phyloP scores from a whole-genome alignment of 2,113 vertebrate species.

The Halichoerus grypus region DNA sequence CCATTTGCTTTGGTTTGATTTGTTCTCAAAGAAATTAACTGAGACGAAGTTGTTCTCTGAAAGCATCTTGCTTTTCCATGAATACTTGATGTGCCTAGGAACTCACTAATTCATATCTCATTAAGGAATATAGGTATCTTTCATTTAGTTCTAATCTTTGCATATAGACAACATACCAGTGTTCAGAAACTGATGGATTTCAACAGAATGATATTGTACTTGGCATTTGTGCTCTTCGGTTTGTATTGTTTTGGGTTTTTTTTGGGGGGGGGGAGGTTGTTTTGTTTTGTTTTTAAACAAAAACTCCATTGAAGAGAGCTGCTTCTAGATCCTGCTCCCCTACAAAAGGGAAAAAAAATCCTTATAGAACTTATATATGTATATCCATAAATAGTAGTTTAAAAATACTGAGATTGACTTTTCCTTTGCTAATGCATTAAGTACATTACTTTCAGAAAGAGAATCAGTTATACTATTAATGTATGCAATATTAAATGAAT shows the following conservation, averaged over 20 bases:
- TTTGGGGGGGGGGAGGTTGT: neutral
- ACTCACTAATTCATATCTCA: neutral
- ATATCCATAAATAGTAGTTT: neutral
- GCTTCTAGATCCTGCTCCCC: neutral
- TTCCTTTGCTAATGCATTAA: conserved; percentile 43
- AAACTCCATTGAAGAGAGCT: neutral
- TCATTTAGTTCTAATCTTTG: conserved; percentile 1
- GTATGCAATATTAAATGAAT: conserved; percentile 15
- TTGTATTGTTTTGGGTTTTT: neutral
- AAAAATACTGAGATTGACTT: conserved; percentile 33
- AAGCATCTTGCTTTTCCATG: conserved; percentile 33
- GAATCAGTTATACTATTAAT: neutral
- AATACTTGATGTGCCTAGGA: neutral
- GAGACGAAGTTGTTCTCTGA: neutral
- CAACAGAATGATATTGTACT: neutral
- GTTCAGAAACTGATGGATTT: conserved; percentile 42
- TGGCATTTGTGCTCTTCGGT: neutral
- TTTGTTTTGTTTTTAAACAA: neutral
- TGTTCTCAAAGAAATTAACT: conserved; percentile 2
- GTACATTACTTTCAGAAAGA: conserved; percentile 49
- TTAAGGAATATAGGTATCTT: conserved; percentile 15
- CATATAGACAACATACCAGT: neutral
- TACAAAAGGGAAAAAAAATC: neutral
- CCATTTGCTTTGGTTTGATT: conserved; percentile 40
- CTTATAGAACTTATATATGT: neutral